phyloP scores from a whole-genome alignment of 2,888 invertebrate species.

The Eupithecia dodoneata region DNA sequence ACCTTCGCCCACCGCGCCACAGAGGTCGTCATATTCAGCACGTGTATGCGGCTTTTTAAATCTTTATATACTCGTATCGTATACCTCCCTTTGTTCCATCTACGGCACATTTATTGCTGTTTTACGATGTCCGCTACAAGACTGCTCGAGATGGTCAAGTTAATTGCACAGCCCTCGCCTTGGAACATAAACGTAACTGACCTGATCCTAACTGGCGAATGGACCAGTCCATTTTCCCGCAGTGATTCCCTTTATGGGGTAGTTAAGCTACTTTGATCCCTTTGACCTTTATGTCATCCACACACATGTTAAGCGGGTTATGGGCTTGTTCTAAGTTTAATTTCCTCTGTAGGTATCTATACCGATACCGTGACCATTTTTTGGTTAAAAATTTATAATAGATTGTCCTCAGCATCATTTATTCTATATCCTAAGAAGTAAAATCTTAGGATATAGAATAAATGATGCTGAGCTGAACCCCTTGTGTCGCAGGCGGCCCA shows the following conservation, averaged over 20 bases:
- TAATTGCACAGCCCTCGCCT: conserved; percentile 41
- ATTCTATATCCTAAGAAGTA: too few relatives aligned
- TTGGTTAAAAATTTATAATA: background rate
- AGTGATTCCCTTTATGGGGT: conserved; percentile 12
- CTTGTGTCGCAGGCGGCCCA: too few relatives aligned
- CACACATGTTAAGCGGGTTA: background rate
- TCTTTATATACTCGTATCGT: background rate
- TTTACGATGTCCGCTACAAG: conserved; percentile 41
- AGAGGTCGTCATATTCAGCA: too few relatives aligned
- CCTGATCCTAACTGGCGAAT: conserved; percentile 20
- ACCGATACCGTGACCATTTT: background rate
- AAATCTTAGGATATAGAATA: too few relatives aligned
- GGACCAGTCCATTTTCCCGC: conserved; percentile 2
- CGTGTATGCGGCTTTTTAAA: background rate
- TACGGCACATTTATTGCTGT: conserved; percentile 42
- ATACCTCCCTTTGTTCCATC: background rate
- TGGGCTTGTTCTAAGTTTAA: background rate
- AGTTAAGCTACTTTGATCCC: conserved; percentile 4
- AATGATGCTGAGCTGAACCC: too few relatives aligned
- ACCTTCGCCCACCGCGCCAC: too few relatives aligned
- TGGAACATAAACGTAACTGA: conserved; percentile 32
- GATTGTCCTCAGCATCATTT: too few relatives aligned
- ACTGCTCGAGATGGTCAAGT: conserved; percentile 31
- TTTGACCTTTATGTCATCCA: conserved; percentile 6
- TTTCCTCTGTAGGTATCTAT: background rate